Evolutionary conservation across 2,797 vertebrate genomes (phyloP), one percentile per base, ranked within the genome.

Genomic region (Phoebastria nigripes): DNA sequence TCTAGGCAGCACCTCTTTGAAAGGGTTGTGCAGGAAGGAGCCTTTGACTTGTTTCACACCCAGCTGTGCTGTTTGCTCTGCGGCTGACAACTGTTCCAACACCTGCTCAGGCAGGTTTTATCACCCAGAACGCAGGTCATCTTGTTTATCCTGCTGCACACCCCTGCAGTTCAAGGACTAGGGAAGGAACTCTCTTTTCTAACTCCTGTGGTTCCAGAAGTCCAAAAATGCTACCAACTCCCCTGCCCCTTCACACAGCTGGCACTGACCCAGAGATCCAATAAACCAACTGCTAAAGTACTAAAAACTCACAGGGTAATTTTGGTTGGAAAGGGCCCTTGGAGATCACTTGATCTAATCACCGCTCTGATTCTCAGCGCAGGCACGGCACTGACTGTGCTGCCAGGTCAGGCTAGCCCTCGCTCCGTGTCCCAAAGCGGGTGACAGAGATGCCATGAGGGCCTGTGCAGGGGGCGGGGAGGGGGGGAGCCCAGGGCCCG

Each of bases 391-490:
- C 41, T 51, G 87, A 63, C 33, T 0, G 0, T 41, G 44, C 54
- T 74, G 61, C 62, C 1, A 12, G 39, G 47, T 33, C 31, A 52
- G 63, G n/a, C 11, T 29, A 59, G 55, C 20, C 52, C 42, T 88
- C 1, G 3, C 15, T 69, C 49, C 16, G 3, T 1, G 3, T 79
- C 33, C 61, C 5, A 5, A 39, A 72, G 35, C 1, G 4, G 13
- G 5, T 47, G 69, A 59, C 63, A 87, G 26, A 83, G 33, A 46
- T 6, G 8, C 47, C 37, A 21, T 2, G 8, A 51, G 3, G 16
- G 5, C 29, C 39, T 37, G 12, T 15, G 26, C 28, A 61, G 24
- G 22, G 42, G 24, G 7, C 7, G 19, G n/a, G 11, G 4, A 37
- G 56, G 4, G 39, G 56, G 12, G 9, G 11, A n/a, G 56, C 42